A percentile compares a stretch with the other conserved stretches of the same genome.
Evolutionary conservation across 1,140 invertebrate genomes (phyloP).

Genomic region (Tetranychus cinnabarinus): DNA sequence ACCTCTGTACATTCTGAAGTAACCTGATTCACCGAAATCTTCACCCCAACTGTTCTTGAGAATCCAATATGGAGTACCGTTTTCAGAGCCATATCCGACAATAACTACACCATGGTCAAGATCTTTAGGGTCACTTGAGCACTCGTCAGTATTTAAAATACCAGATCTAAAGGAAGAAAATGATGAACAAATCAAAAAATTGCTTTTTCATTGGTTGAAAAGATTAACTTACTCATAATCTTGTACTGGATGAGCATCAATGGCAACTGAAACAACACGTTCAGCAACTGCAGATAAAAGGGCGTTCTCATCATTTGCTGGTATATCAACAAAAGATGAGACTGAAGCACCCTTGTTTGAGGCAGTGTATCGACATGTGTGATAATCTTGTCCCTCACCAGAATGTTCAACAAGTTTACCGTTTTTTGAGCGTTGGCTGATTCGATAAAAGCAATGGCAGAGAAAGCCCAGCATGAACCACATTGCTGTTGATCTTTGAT

Average conservation of each 20-base stretch:
- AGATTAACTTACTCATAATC: constrained; percentile 14
- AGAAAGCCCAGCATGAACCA: constrained; percentile 37
- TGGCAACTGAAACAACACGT: constrained; percentile 24
- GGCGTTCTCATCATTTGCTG: constrained; percentile 19
- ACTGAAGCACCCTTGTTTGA: constrained; percentile 26
- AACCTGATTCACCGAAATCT: constrained; percentile 30
- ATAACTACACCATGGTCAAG: constrained; percentile 24
- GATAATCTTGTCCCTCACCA: constrained; percentile 21
- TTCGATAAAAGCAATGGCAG: constrained; percentile 1
- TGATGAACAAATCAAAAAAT: no score
- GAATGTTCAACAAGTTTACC: constrained; percentile 52
- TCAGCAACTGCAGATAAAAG: constrained; percentile 19
- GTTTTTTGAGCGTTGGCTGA: constrained; percentile 72
- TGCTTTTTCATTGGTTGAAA: constrained; percentile 16
- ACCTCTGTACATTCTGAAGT: constrained; percentile 71
- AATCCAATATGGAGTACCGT: constrained; percentile 23
- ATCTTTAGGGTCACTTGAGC: background rate
- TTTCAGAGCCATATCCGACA: constrained; percentile 22
- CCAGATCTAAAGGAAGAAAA: background rate
- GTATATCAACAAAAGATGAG: constrained; percentile 25
- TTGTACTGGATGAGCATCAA: constrained; percentile 21
- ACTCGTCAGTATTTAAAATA: background rate
- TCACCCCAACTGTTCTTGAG: constrained; percentile 36
- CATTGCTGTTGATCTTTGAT: constrained; percentile 49
- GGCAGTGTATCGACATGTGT: constrained; percentile 22